Percentiles rank a stretch among this genome's conserved stretches.
phyloP scores from a whole-genome alignment of 1,140 invertebrate species.

The Drosophila orena region DNA sequence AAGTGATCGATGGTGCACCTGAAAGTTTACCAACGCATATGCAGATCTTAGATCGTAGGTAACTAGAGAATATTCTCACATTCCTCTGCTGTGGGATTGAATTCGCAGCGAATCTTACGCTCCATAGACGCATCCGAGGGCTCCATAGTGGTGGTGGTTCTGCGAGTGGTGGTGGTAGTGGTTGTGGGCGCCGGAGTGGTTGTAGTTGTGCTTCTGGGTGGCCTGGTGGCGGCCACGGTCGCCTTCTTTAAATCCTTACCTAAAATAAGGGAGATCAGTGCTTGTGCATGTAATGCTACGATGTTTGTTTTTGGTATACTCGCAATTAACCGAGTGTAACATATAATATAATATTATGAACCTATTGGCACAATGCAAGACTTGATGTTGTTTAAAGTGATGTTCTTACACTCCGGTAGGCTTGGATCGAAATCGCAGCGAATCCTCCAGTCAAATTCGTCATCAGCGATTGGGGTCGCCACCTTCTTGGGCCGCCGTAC shows the following conservation, averaged over 20 bases:
- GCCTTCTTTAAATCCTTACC: neutral
- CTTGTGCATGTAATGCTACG: too few species aligned
- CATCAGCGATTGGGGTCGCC: slow-evolving; percentile 2
- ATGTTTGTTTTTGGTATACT: too few species aligned
- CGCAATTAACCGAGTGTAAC: too few species aligned
- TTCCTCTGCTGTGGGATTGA: slow-evolving; percentile 43
- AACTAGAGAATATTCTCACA: slow-evolving; percentile 25
- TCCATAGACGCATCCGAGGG: slow-evolving; percentile 29
- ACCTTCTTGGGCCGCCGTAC: slow-evolving; percentile 43
- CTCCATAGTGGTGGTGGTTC: slow-evolving; percentile 10
- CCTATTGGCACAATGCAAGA: too few species aligned
- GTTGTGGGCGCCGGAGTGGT: neutral
- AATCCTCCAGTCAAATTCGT: slow-evolving; percentile 29
- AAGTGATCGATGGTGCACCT: slow-evolving; percentile 25
- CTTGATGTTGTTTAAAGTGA: too few species aligned
- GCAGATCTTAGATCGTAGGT: neutral
- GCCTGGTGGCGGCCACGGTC: neutral
- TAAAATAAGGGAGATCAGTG: neutral
- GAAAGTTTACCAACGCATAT: too few species aligned
- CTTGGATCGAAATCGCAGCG: slow-evolving; percentile 32
- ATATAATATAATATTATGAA: too few species aligned
- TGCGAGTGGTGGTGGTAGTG: neutral
- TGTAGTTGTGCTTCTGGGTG: neutral
- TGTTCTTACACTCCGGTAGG: slow-evolving; percentile 15
- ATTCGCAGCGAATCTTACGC: slow-evolving; percentile 42